Base-by-base conservation (phyloP, 2,888 invertebrate genomes). In the Synanthedon formicaeformis region DNA sequence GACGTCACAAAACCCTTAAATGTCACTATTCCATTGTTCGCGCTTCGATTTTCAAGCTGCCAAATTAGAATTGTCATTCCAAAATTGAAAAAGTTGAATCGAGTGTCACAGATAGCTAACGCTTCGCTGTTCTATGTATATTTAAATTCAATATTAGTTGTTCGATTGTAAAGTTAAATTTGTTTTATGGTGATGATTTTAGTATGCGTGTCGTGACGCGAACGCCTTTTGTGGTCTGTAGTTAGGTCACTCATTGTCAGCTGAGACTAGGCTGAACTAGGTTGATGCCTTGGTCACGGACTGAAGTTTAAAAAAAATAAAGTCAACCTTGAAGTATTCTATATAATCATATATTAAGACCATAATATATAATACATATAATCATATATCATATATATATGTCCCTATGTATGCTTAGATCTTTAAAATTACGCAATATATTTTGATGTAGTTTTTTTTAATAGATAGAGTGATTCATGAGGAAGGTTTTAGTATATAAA, bases 181-280 rank as follows among this genome's bases (percentile, higher is more conserved):
- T 50, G 54, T 41, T 18, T 40, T 50, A 16, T 41, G 48, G 14
- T 16, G 41, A 45, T 48, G 54, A 54, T 55, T 57, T 57, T 56
- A 54, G 54, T 57, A 57, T 57, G 57, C 57, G 49, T 4, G 49
- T 27, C 50, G 51, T 52, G 13, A 50, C 45, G 40, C 5, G 27
- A 8, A 16, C 58, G 55, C 53, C 61, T 58, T 56, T 58, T 60
- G 56, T 53, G 40, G 14, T 51, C 53, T 55, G 55, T 56, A 54
- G 57, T 54, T 60, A 61, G 58, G 58, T 49, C 60, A 51, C 54
- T 60, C 61, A 66, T 65, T 68, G 69, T 62, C 61, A 59, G 52
- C 54, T 53, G 34, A 56, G 34, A 56, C 56, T 54, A 54, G 55
- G 45, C 55, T n/a, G 41, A 50, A 49, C 41, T 40, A 53, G 50